A percentile compares a stretch with the other conserved stretches of the same genome.
phyloP scores from a whole-genome alignment of 2,113 vertebrate genomes.

The Rhinogobius similis region DNA sequence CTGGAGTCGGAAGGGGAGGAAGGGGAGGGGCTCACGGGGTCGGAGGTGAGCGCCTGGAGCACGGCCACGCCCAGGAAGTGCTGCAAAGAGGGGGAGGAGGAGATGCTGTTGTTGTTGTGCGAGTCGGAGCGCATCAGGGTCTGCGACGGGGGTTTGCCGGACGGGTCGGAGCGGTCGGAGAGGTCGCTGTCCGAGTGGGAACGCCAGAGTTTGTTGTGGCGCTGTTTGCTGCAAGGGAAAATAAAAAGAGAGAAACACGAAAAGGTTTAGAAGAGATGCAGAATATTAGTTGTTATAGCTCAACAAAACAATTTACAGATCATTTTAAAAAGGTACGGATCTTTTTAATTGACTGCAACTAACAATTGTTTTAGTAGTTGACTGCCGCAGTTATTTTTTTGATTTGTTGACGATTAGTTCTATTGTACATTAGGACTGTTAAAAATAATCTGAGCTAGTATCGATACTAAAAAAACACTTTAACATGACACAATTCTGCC shows the following conservation, averaged over 20 bases:
- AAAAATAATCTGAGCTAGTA: no score
- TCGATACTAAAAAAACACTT: no score
- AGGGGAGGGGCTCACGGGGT: conserved; percentile 13
- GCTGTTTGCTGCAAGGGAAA: conserved; percentile 91
- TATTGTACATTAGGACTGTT: no score
- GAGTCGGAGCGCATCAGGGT: conserved; percentile 62
- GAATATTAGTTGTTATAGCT: background rate
- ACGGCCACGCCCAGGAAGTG: conserved; percentile 84
- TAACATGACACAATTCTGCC: no score
- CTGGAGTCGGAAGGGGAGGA: conserved; percentile 26
- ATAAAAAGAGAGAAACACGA: background rate
- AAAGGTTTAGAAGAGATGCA: background rate
- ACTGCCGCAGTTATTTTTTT: no score
- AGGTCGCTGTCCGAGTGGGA: conserved; percentile 95
- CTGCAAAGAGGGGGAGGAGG: conserved; percentile 84
- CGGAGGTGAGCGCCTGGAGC: conserved; percentile 57
- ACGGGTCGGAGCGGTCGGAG: conserved; percentile 83
- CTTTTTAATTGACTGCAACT: no score
- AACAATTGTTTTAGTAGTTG: no score
- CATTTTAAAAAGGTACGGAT: no score
- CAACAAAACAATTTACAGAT: no score
- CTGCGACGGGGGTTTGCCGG: conserved; percentile 58
- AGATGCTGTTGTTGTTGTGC: conserved; percentile 84
- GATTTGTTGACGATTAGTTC: no score
- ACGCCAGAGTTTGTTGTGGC: conserved; percentile 97